phyloP scores from a whole-genome alignment of 2,113 vertebrate genomes.

The Marmota flaviventris region DNA sequence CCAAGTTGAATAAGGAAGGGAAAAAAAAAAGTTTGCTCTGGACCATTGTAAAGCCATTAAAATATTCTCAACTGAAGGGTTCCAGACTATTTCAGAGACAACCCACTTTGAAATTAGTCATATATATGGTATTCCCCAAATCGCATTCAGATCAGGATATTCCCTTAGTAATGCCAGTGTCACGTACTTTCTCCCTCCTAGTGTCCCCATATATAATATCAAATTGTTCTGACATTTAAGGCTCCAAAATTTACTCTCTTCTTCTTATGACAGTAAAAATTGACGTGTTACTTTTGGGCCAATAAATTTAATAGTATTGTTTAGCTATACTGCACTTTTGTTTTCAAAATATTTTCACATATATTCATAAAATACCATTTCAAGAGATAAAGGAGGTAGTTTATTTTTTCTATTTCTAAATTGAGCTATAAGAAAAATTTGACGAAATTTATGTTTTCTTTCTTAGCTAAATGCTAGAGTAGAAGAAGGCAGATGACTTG shows the following conservation, averaged over 20 bases:
- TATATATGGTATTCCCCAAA: background rate
- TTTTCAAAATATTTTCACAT: background rate
- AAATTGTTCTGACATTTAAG: background rate
- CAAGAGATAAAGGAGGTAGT: background rate
- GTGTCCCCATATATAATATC: background rate
- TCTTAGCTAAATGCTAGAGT: background rate
- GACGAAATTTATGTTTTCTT: background rate
- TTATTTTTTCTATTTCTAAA: background rate
- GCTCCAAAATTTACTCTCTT: background rate
- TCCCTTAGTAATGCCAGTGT: background rate
- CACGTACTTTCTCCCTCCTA: background rate
- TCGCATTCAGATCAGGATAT: background rate
- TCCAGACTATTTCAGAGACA: background rate
- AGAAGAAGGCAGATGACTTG: background rate
- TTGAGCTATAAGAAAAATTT: background rate
- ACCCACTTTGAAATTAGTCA: background rate
- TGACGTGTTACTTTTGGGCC: background rate
- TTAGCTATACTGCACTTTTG: background rate
- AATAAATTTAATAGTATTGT: constrained; percentile 26
- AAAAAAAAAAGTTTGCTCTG: background rate
- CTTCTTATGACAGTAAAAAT: background rate
- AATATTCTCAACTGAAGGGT: background rate
- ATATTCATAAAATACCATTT: background rate
- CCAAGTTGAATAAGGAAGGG: background rate
- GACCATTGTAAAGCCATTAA: background rate